phyloP scores from a whole-genome alignment of 2,888 invertebrate genomes.

The Ornithoptera priamus region DNA sequence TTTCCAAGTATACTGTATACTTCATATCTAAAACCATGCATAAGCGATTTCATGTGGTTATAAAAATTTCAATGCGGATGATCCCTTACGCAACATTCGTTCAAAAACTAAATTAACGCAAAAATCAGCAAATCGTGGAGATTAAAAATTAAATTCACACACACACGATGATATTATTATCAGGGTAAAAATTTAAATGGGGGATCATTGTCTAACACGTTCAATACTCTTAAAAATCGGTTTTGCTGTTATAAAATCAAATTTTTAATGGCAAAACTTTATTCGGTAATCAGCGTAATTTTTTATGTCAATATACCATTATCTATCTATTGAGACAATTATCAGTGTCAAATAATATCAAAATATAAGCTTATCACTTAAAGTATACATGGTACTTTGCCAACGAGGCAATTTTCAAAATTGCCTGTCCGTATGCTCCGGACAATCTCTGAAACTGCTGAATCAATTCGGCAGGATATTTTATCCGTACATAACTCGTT shows the following conservation, averaged over 20 bases:
- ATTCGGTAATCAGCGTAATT: slow-evolving; percentile 25
- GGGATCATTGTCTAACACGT: background rate
- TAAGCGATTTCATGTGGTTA: background rate
- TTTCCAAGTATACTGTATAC: slow-evolving; percentile 15
- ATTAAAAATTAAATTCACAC: background rate
- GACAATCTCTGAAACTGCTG: background rate
- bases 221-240: slow-evolving; percentile 1
- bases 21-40: background rate
- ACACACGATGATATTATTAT: background rate
- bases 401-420: too few species aligned
- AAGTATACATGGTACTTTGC: too few species aligned
- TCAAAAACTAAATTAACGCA: background rate
- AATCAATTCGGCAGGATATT: too few species aligned
- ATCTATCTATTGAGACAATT: background rate
- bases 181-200: slow-evolving; percentile 25
- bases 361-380: too few species aligned
- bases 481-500: too few species aligned
- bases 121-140: background rate
- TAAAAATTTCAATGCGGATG: slow-evolving; percentile 8
- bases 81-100: slow-evolving; percentile 1
- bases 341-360: too few species aligned
- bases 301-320: background rate
- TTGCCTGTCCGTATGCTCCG: background rate
- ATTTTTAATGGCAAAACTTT: slow-evolving; percentile 33
- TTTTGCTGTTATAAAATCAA: slow-evolving; percentile 34